These are phyloP conservation scores for Thalassophryne amazonica DNA, from an alignment of 2,797 vertebrate genomes.

Conservation along the genomic window DNA sequence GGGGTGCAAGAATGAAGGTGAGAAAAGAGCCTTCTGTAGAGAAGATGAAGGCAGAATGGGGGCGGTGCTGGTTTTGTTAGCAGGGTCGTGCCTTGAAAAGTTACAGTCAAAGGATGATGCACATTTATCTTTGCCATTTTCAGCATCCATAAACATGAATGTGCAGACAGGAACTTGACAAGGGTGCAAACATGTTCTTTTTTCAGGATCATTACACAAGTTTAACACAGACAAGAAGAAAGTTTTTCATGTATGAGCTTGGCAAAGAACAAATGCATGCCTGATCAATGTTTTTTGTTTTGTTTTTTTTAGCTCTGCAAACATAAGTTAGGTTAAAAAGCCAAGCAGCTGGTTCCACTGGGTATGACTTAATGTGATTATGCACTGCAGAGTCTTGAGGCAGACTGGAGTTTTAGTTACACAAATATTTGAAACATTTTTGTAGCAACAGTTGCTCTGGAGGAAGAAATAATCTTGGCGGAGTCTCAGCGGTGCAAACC, in stretches of 20 bases:
- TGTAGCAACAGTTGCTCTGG: background rate
- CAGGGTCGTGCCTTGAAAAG: conserved; percentile 12
- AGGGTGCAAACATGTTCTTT: background rate
- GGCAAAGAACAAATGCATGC: background rate
- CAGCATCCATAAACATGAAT: conserved; percentile 23
- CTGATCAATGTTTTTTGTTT: background rate
- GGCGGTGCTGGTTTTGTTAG: conserved; percentile 10
- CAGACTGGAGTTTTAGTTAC: background rate
- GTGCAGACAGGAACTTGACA: background rate
- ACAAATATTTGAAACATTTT: conserved; percentile 3
- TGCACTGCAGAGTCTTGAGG: background rate
- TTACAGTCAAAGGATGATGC: conserved; percentile 17
- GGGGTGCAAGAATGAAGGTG: too few species aligned
- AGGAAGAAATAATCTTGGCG: background rate
- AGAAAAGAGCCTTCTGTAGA: conserved; percentile 36
- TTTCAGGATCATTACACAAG: background rate
- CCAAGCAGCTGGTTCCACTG: background rate
- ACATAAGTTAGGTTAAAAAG: background rate
- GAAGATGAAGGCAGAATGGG: conserved; percentile 32
- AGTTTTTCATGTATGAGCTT: background rate
- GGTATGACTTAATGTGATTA: background rate
- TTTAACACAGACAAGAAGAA: background rate
- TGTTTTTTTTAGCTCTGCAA: background rate
- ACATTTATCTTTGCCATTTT: conserved; percentile 25
- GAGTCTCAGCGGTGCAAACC: background rate